Conservation (phyloP, 2,797 vertebrate species). For the Prunella strophiata region DNA sequence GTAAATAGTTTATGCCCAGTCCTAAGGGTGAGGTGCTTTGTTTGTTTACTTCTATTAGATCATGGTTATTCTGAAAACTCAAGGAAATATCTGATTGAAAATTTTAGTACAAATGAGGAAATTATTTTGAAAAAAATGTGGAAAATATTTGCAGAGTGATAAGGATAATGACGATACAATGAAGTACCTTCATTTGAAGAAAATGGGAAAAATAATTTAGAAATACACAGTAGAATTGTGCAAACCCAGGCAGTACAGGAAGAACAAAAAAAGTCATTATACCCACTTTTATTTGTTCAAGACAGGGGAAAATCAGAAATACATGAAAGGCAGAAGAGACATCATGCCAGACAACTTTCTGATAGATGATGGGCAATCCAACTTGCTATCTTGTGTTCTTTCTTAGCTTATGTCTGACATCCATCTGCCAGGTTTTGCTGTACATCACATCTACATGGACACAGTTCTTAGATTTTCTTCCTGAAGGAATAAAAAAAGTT, state of each 20-base stretch:
- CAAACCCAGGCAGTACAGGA: not conserved
- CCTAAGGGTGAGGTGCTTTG: not conserved
- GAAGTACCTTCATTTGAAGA: not conserved
- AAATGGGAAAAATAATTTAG: not conserved
- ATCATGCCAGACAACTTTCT: not conserved
- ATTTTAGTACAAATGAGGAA: not conserved
- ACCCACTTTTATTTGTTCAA: not conserved
- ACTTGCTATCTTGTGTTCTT: not conserved
- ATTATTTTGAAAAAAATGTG: not conserved
- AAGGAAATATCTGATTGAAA: not conserved
- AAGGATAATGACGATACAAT: not conserved
- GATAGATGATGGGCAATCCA: not conserved
- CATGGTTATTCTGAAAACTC: not conserved
- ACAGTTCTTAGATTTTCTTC: not conserved
- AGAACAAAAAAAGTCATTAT: not conserved
- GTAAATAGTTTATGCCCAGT: not conserved
- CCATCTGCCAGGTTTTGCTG: not conserved
- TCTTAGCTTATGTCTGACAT: not conserved
- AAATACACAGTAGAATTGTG: not conserved
- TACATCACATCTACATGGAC: not conserved
- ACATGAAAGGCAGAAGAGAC: not conserved
- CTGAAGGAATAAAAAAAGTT: not conserved
- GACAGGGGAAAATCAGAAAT: not conserved
- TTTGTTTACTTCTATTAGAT: not conserved
- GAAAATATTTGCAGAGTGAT: not conserved